Conservation (phyloP, 2,888 invertebrate genomes). For the Euplagia quadripunctaria region DNA sequence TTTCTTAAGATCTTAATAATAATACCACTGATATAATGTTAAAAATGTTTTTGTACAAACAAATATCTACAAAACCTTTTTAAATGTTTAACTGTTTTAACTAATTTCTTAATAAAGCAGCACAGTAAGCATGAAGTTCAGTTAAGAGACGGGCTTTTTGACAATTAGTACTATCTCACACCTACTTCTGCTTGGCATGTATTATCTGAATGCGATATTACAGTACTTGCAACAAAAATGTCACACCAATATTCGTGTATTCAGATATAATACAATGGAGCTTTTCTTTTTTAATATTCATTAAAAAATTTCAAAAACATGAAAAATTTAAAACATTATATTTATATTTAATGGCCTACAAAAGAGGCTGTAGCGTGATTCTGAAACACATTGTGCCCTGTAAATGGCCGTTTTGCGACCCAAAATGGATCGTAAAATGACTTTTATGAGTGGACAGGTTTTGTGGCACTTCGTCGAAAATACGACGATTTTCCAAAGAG, state of each 20-base stretch:
- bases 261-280: neutral
- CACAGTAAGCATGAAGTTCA: too few relatives aligned
- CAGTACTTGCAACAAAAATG: too few relatives aligned
- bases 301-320: slow-evolving; percentile 21
- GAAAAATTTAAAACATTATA: slow-evolving; percentile 50
- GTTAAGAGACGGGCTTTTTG: too few relatives aligned
- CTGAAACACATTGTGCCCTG: slow-evolving; percentile 61
- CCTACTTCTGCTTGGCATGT: too few relatives aligned
- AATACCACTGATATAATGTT: too few relatives aligned
- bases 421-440: slow-evolving; percentile 78
- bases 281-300: slow-evolving; percentile 6
- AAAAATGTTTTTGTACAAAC: too few relatives aligned
- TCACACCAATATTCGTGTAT: too few relatives aligned
- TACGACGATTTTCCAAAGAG: slow-evolving; percentile 4
- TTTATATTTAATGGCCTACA: slow-evolving; percentile 62
- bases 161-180: neutral
- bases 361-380: slow-evolving; percentile 42
- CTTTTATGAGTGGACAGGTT: slow-evolving; percentile 77
- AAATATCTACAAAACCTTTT: too few relatives aligned
- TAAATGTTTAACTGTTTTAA: too few relatives aligned
- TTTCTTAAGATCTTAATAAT: too few relatives aligned
- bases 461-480: slow-evolving; percentile 13
- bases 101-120: too few relatives aligned
- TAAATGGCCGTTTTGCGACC: slow-evolving; percentile 74
- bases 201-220: too few relatives aligned